Percentiles rank a stretch among this genome's conserved stretches.
Conservation (phyloP, 1,140 invertebrate genomes). For the Maniola jurtina region DNA sequence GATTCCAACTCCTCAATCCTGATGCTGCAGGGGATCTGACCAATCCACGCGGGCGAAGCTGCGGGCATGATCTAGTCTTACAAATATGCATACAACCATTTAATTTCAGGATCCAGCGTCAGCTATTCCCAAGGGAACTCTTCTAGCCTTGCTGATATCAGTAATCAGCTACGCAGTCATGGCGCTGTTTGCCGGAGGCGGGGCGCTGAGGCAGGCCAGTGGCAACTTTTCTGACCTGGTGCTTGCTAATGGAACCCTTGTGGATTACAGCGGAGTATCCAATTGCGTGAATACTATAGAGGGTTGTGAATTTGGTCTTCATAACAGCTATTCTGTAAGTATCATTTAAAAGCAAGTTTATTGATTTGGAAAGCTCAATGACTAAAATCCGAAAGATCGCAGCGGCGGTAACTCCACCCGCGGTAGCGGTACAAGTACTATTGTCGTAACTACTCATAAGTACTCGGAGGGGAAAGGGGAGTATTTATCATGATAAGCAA, state of each 20-base stretch:
- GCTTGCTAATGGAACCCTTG: slow-evolving; percentile 76
- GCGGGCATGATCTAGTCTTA: no score
- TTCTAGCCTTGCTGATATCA: slow-evolving; percentile 89
- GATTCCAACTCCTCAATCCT: no score
- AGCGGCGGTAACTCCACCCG: no score
- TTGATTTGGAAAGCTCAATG: no score
- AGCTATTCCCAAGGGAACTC: slow-evolving; percentile 93
- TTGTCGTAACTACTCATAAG: no score
- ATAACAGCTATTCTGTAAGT: slow-evolving; percentile 81
- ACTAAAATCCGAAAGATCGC: no score
- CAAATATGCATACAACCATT: no score
- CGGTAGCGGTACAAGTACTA: no score
- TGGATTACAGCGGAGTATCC: slow-evolving; percentile 45
- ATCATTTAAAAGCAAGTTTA: neutral
- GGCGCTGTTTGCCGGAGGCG: slow-evolving; percentile 90
- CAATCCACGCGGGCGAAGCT: no score
- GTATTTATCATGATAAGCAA: no score
- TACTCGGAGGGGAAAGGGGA: no score
- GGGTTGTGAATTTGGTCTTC: slow-evolving; percentile 64
- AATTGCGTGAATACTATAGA: slow-evolving; percentile 38
- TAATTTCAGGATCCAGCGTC: slow-evolving; percentile 87
- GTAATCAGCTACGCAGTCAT: slow-evolving; percentile 91
- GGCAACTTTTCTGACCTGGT: slow-evolving; percentile 83
- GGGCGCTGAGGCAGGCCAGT: slow-evolving; percentile 89
- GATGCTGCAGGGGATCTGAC: no score